phyloP scores from a whole-genome alignment of 2,113 vertebrate genomes.

The Hippopotamus amphibius region DNA sequence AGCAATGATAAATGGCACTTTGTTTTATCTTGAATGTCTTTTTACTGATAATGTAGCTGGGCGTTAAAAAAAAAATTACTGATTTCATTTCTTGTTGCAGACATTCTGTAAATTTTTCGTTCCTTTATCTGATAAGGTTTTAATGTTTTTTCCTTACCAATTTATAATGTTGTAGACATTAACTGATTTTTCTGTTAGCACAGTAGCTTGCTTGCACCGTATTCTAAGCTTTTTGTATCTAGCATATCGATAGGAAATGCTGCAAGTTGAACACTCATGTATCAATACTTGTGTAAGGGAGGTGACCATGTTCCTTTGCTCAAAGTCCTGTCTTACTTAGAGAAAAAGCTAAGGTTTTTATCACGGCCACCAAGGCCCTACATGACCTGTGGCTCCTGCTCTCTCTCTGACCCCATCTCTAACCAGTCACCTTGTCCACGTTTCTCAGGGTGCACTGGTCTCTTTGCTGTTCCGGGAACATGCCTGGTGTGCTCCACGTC shows the following conservation, averaged over 20 bases:
- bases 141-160: neutral
- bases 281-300: neutral
- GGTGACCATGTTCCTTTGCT: neutral
- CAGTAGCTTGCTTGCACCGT: neutral
- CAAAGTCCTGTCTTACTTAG: neutral
- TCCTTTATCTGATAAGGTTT: neutral
- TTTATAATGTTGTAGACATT: neutral
- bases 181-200: neutral
- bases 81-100: conserved; percentile 43
- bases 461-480: neutral
- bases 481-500: neutral
- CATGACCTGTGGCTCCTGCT: neutral
- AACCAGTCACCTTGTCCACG: neutral
- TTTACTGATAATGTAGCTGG: conserved; percentile 17
- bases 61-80: neutral
- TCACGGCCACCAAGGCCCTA: neutral
- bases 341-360: neutral
- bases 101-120: neutral
- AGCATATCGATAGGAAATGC: neutral
- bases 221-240: neutral
- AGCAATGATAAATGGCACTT: neutral
- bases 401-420: neutral
- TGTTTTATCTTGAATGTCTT: conserved; percentile 48
- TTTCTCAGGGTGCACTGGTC: neutral
- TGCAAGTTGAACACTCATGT: neutral